phyloP scores from a whole-genome alignment of 2,888 invertebrate species.

The Melieria crassipennis region DNA sequence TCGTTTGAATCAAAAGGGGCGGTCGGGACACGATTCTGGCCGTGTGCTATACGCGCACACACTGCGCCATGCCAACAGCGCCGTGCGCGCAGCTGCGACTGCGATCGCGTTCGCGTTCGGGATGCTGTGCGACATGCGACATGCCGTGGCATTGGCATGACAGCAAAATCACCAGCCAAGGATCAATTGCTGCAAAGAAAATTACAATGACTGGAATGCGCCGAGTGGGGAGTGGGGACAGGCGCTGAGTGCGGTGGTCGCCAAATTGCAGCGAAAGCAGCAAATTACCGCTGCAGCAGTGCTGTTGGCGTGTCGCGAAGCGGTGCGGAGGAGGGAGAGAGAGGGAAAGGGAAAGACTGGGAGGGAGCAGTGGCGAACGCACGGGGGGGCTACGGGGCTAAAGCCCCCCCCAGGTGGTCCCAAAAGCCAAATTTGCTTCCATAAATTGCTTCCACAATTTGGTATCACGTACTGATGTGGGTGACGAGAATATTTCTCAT shows the following conservation, averaged over 20 bases:
- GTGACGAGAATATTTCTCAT: no score
- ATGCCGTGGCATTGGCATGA: slow-evolving; percentile 25
- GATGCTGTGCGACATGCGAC: slow-evolving; percentile 37
- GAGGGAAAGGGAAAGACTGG: not conserved
- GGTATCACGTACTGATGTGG: no score
- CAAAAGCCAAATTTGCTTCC: no score
- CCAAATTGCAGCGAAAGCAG: slow-evolving; percentile 36
- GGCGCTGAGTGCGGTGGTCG: slow-evolving; percentile 19
- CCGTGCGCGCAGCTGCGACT: not conserved
- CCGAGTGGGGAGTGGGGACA: not conserved
- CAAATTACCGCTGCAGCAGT: slow-evolving; percentile 19
- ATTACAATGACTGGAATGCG: slow-evolving; percentile 25
- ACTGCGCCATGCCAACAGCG: not conserved
- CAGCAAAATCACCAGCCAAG: slow-evolving; percentile 29
- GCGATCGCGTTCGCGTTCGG: not conserved
- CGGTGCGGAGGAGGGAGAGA: not conserved
- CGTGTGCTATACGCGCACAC: slow-evolving; percentile 23
- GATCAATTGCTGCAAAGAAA: slow-evolving; percentile 31
- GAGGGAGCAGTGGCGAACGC: no score
- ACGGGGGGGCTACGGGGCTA: no score
- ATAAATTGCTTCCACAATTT: no score
- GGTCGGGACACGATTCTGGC: slow-evolving; percentile 56
- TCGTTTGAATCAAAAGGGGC: slow-evolving; percentile 60
- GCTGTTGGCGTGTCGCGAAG: not conserved
- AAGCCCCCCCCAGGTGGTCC: no score